These are phyloP conservation scores for Euborellia annulipes DNA, from an alignment of 1,140 invertebrate genomes.

Conservation along the genomic window DNA sequence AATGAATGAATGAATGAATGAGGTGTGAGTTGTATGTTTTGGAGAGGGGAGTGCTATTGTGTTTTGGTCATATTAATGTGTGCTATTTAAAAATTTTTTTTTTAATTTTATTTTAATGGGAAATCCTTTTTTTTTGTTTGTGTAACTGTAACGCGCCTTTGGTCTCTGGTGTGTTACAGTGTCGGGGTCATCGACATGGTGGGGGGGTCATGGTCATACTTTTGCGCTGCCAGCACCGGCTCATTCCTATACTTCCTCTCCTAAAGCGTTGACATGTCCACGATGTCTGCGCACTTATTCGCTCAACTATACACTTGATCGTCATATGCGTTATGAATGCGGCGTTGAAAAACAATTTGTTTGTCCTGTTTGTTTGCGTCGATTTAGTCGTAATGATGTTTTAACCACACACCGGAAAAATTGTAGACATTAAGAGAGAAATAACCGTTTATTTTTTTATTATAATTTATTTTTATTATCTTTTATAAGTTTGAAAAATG, in stretches of 20 bases:
- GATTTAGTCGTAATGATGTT: constrained; percentile 13
- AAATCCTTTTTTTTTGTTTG: not conserved
- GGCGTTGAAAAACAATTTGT: constrained; percentile 25
- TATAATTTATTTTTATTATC: no score
- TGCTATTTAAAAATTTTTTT: not conserved
- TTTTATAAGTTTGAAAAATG: no score
- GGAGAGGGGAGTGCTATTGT: no score
- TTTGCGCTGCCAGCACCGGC: no score
- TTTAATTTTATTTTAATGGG: constrained; percentile 1
- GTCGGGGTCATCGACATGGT: no score
- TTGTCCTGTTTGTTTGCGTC: constrained; percentile 23
- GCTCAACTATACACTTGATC: constrained; percentile 27
- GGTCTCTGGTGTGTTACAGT: not conserved
- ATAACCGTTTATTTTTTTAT: no score
- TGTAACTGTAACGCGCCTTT: constrained; percentile 1
- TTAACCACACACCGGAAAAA: no score
- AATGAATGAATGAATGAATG: no score
- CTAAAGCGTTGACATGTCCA: constrained; percentile 24
- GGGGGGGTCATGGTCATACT: no score
- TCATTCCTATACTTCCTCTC: constrained; percentile 13
- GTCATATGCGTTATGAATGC: constrained; percentile 28
- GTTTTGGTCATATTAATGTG: no score
- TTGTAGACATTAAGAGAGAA: no score
- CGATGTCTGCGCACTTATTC: constrained; percentile 29
- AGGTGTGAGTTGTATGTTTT: no score